phyloP scores from a whole-genome alignment of 2,888 invertebrate genomes.

The Stenchaetothrips biformis region DNA sequence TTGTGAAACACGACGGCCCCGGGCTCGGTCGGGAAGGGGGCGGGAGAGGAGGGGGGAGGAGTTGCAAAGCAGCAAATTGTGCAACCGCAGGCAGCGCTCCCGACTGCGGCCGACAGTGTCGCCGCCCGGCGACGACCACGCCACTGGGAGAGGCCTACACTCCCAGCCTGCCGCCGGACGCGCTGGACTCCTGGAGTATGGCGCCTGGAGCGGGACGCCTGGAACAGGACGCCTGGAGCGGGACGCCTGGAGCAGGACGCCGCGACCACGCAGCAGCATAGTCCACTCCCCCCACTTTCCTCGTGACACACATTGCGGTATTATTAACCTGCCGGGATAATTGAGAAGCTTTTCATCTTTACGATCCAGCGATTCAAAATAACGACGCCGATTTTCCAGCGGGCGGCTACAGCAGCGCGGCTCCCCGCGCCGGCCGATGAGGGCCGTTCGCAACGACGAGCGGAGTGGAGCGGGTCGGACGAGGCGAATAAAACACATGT shows the following conservation, averaged over 20 bases:
- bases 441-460: too few species aligned
- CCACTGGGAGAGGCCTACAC: not conserved
- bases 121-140: not conserved
- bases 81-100: constrained; percentile 2
- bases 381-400: not conserved
- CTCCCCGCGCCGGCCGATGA: too few species aligned
- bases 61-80: constrained; percentile 23
- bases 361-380: constrained; percentile 13
- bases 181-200: too few species aligned
- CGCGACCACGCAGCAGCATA: not conserved
- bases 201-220: too few species aligned
- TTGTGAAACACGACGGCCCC: too few species aligned
- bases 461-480: too few species aligned
- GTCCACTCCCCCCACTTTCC: not conserved
- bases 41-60: too few species aligned
- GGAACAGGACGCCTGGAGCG: too few species aligned
- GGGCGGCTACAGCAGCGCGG: too few species aligned
- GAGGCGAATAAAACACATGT: too few species aligned
- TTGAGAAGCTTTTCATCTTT: not conserved
- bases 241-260: not conserved
- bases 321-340: not conserved
- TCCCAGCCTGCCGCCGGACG: not conserved
- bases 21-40: not conserved
- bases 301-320: not conserved
- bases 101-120: not conserved